Evolutionary conservation across 2,113 vertebrate species (phyloP).

Genomic region (Trachemys scripta): DNA sequence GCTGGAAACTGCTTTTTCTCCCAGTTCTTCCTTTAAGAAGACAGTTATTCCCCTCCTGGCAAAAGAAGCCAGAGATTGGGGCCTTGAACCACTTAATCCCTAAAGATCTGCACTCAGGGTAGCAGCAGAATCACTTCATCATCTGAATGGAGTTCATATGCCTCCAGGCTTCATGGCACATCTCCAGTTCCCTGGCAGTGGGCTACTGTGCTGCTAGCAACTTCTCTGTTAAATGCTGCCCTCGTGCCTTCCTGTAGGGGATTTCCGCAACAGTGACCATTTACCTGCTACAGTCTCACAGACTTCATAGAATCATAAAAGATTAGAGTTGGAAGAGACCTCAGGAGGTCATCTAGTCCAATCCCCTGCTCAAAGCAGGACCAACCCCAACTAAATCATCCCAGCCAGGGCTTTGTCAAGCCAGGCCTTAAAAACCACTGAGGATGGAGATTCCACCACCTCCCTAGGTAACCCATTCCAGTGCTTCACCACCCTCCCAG

Average conservation of each 20-base stretch:
- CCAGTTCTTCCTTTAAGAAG: accelerated
- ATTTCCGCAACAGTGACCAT: constrained; percentile 49
- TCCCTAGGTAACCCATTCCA: too few relatives aligned
- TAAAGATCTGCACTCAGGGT: background rate
- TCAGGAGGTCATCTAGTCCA: too few relatives aligned
- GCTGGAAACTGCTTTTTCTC: background rate
- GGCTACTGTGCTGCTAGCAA: background rate
- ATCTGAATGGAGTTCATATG: background rate
- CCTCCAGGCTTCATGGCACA: constrained; percentile 28
- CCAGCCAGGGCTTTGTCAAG: too few relatives aligned
- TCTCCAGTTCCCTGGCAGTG: accelerated
- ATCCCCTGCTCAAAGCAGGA: too few relatives aligned
- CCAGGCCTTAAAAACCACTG: too few relatives aligned
- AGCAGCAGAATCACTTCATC: background rate
- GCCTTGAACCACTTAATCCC: background rate
- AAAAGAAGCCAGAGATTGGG: constrained; percentile 44
- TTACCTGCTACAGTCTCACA: constrained; percentile 40
- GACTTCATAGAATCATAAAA: background rate
- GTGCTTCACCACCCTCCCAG: too few relatives aligned
- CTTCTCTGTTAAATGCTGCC: constrained; percentile 36
- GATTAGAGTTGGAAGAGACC: too few relatives aligned
- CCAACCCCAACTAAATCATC: too few relatives aligned
- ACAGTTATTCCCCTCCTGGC: background rate
- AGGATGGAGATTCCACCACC: too few relatives aligned
- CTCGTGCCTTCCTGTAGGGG: background rate